A percentile compares a stretch with the other conserved stretches of the same genome.
Evolutionary conservation across 2,888 invertebrate genomes (phyloP).

Genomic region (Hyles lineata): DNA sequence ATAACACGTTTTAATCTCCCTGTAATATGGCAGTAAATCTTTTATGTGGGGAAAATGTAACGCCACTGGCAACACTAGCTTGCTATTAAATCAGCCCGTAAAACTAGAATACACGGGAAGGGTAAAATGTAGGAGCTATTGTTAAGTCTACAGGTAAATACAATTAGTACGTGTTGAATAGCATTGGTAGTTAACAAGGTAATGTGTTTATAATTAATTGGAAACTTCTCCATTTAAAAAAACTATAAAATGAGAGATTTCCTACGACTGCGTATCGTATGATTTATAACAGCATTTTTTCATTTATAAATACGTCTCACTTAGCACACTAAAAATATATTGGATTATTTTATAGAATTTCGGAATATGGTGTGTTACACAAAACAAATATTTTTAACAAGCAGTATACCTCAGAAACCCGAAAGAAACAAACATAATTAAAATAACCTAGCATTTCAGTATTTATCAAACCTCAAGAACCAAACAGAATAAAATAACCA

Average conservation of each 20-base stretch:
- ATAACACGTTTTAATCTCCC: conserved; percentile 15
- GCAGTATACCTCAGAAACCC: too few relatives aligned
- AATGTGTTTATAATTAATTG: neutral
- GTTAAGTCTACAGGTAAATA: conserved; percentile 39
- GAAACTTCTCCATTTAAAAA: neutral
- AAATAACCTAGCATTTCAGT: too few relatives aligned
- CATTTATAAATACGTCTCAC: too few relatives aligned
- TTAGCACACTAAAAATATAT: too few relatives aligned
- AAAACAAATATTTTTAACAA: too few relatives aligned
- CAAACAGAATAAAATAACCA: neutral
- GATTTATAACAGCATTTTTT: too few relatives aligned
- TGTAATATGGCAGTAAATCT: conserved; percentile 17
- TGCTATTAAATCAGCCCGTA: conserved; percentile 49
- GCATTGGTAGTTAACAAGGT: conserved; percentile 1
- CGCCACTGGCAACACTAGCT: conserved; percentile 20
- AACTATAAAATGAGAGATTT: neutral
- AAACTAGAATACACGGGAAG: conserved; percentile 47
- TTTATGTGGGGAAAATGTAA: conserved; percentile 19
- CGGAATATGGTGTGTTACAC: too few relatives aligned
- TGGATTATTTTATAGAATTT: too few relatives aligned
- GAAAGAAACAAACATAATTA: too few relatives aligned
- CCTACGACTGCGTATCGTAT: too few relatives aligned
- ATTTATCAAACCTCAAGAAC: neutral
- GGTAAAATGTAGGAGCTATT: conserved; percentile 38
- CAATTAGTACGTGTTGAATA: conserved; percentile 24